Base-by-base conservation (phyloP, 2,888 invertebrate genomes). In the Mesorhabditis belari region DNA sequence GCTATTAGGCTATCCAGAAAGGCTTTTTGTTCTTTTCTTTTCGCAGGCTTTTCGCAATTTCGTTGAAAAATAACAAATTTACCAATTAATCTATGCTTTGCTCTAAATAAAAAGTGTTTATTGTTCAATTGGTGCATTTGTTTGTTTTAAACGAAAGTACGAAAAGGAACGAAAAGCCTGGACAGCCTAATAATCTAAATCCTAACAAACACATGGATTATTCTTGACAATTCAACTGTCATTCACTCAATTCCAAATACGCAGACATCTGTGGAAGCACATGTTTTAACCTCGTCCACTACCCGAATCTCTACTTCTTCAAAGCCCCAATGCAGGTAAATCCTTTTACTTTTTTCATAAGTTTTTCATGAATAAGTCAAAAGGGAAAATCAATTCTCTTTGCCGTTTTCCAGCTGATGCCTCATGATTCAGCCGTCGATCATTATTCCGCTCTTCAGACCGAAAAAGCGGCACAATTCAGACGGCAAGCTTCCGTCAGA, bases 271-370 rank as follows among this genome's bases (percentile, higher is more conserved):
- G 98, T 83, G 93, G 94, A 49, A 90, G 92, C 6, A 91, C 92
- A 44, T 83, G 93, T 85, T 87, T 94, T 72, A 96, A 96, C 84
- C 86, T 98, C 77, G 89, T 96, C 82, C 92, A 95, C 85, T 98
- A 98, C 83, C 96, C 96, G 68, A 93, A 95, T 86, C 91, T 91
- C 83, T 98, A 96, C 84, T 92, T 95, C 90, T 98, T 96, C 86
- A 88, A 94, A 76, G 92, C 96, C 50, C 94, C 95, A 58, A 90
- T 94, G 59, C 68, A 70, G 21, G 51, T 21, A 12, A 17, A 12
- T 35, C 17, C 9, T 12, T 35, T 35, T 9, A 9, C 6, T 35
- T 35, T 35, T 9, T 12, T 9, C 35, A 9, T 9, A 9, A 35
- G 6, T 35, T 35, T 35, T 35, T 9, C 35, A 35, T 35, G 35